A percentile compares a stretch with the other conserved stretches of the same genome.
These are phyloP conservation scores for Carassius auratus DNA, from an alignment of 2,113 vertebrate species.

Conservation along the genomic window DNA sequence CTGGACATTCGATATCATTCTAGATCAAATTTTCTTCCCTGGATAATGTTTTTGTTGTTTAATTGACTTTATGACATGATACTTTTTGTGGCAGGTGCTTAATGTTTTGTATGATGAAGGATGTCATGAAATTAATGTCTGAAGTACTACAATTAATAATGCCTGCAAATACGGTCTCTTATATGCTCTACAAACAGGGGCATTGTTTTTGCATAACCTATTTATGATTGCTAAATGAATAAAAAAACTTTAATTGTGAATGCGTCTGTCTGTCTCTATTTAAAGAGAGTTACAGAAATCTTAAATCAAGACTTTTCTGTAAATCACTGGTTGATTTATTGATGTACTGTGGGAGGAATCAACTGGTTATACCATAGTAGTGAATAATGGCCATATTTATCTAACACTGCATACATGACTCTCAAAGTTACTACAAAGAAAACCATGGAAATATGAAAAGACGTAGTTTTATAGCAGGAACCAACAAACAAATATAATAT, in stretches of 20 bases:
- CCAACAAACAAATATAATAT: too few relatives aligned
- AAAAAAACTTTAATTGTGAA: not conserved
- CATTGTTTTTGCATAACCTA: constrained; percentile 5
- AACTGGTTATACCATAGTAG: not conserved
- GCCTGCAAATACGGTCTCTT: not conserved
- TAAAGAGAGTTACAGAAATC: not conserved
- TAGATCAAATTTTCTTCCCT: not conserved
- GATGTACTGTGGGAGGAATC: not conserved
- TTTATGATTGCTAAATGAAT: constrained; percentile 22
- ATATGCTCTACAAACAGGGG: not conserved
- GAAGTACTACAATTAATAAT: not conserved
- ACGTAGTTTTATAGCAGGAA: too few relatives aligned
- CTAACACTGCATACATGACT: too few relatives aligned
- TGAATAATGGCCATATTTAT: not conserved
- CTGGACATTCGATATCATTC: not conserved
- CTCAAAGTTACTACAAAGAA: too few relatives aligned
- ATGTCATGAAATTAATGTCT: not conserved
- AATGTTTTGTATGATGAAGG: constrained; percentile 18
- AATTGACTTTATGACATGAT: not conserved
- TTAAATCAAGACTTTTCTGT: not conserved
- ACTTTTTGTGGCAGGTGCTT: not conserved
- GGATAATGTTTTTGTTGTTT: too few relatives aligned
- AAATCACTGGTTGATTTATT: not conserved
- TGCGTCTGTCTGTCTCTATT: not conserved
- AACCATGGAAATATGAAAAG: too few relatives aligned